These are phyloP conservation scores for Ochotona curzoniae DNA, from an alignment of 2,113 vertebrate species.

Conservation along the genomic window DNA sequence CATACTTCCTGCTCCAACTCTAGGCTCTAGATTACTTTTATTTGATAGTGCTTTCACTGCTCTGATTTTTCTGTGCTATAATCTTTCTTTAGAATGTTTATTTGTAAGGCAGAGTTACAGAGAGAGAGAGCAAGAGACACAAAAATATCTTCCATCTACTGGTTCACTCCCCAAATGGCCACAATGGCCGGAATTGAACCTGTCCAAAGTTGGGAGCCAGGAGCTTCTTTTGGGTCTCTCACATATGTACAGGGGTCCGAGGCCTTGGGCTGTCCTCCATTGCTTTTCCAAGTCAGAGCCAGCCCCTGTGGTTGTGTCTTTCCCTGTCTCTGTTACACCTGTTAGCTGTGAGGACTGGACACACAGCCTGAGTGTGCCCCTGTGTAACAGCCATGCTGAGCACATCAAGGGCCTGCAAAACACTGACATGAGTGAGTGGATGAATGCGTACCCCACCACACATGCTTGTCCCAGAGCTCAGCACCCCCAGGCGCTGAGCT, in stretches of 20 bases:
- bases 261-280: too few relatives aligned
- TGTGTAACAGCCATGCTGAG: background rate
- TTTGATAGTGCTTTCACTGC: background rate
- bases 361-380: background rate
- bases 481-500: background rate
- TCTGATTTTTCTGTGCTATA: background rate
- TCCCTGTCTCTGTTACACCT: background rate
- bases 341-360: background rate
- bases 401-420: slow-evolving; percentile 20
- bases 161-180: too few relatives aligned
- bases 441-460: background rate
- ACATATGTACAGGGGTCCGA: too few relatives aligned
- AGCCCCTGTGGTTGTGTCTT: background rate
- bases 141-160: too few relatives aligned
- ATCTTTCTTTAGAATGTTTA: background rate
- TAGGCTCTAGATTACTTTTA: background rate
- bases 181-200: too few relatives aligned
- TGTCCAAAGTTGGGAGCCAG: too few relatives aligned
- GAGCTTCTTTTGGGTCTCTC: too few relatives aligned
- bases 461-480: slow-evolving; percentile 24
- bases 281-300: too few relatives aligned
- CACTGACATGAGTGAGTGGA: background rate
- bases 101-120: too few relatives aligned
- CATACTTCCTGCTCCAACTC: background rate
- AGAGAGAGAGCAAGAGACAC: too few relatives aligned